Evolutionary conservation across 2,888 invertebrate species (phyloP).

Genomic region (Hirtodrosophila trivittata): DNA sequence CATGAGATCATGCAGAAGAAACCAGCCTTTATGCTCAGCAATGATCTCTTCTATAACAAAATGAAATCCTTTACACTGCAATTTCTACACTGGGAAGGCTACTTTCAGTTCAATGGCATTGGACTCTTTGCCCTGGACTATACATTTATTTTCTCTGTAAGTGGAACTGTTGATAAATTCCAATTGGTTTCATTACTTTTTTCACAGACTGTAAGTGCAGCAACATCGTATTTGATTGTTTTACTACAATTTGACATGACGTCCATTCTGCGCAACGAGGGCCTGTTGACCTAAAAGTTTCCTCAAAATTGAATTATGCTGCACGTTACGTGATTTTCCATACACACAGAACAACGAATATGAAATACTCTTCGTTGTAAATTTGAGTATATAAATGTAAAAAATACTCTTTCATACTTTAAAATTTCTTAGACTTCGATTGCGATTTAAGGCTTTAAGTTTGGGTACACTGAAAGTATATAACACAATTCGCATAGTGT

Average conservation of each 20-base stretch:
- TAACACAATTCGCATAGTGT: too few species aligned
- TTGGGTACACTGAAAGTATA: too few species aligned
- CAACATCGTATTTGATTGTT: slow-evolving; percentile 84
- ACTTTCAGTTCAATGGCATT: slow-evolving; percentile 83
- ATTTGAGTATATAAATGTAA: too few species aligned
- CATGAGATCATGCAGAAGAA: slow-evolving; percentile 84
- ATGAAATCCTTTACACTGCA: slow-evolving; percentile 84
- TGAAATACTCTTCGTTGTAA: slow-evolving; percentile 19
- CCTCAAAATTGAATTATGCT: slow-evolving; percentile 35
- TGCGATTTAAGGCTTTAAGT: too few species aligned
- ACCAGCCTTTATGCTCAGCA: slow-evolving; percentile 83
- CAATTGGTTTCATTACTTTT: neutral
- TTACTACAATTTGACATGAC: slow-evolving; percentile 83
- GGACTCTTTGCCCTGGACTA: slow-evolving; percentile 83
- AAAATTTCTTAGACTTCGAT: too few species aligned
- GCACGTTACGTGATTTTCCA: slow-evolving; percentile 5
- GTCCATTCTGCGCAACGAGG: slow-evolving; percentile 75
- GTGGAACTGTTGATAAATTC: slow-evolving; percentile 23
- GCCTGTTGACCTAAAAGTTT: slow-evolving; percentile 63
- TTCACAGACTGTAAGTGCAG: slow-evolving; percentile 83
- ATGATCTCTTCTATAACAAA: slow-evolving; percentile 83
- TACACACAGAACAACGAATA: slow-evolving; percentile 1
- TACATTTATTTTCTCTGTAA: slow-evolving; percentile 84
- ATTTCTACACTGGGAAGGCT: slow-evolving; percentile 83
- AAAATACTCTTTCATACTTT: too few species aligned